These are phyloP conservation scores for Spermophilus dauricus DNA, from an alignment of 2,113 vertebrate species.

Conservation along the genomic window DNA sequence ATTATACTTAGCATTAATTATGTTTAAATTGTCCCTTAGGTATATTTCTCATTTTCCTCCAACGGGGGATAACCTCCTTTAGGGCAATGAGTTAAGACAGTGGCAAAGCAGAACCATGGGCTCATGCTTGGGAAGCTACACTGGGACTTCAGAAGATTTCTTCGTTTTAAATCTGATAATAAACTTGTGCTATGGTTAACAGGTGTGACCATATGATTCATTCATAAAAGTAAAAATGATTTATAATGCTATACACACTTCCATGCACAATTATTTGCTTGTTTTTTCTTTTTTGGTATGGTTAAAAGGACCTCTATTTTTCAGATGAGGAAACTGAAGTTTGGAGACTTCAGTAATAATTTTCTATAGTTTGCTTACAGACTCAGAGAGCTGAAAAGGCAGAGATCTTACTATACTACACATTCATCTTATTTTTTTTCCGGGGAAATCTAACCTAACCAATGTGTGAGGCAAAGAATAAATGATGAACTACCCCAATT, in stretches of 20 bases:
- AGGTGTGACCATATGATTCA: background rate
- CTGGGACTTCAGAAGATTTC: background rate
- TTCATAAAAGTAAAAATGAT: background rate
- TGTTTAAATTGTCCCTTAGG: constrained; percentile 21
- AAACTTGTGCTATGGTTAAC: background rate
- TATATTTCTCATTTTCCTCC: background rate
- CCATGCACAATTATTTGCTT: background rate
- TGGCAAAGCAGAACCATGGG: background rate
- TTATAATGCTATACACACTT: background rate
- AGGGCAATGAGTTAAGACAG: background rate
- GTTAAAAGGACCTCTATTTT: constrained; percentile 10
- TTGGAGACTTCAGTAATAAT: background rate
- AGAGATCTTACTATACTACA: background rate
- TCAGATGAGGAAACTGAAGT: background rate
- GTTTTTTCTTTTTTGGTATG: background rate
- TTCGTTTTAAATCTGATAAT: background rate
- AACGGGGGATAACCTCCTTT: background rate
- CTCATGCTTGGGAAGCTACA: background rate
- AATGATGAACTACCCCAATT: background rate
- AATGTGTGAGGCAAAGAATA: background rate
- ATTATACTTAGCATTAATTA: background rate
- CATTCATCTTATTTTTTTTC: background rate
- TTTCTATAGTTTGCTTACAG: background rate
- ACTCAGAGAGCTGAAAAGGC: background rate
- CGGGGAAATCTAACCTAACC: constrained; percentile 23